Percentiles rank a stretch among this genome's conserved stretches.
These are phyloP conservation scores for Hemaris fuciformis DNA, from an alignment of 2,888 invertebrate genomes.

Conservation along the genomic window DNA sequence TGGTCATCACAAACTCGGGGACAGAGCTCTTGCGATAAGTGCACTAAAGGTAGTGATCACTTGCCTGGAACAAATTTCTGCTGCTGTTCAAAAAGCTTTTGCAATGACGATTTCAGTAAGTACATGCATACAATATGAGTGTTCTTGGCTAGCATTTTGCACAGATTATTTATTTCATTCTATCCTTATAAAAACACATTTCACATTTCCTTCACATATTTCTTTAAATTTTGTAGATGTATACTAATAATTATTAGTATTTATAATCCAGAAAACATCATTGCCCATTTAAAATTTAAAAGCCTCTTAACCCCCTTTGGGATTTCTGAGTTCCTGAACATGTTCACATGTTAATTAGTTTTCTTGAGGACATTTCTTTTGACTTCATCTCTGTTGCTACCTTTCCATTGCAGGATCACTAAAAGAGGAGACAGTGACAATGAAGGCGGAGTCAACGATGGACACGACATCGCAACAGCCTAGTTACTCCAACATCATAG, in stretches of 20 bases:
- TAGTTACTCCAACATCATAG: conserved; percentile 50
- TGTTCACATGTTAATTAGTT: background rate
- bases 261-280: too few species aligned
- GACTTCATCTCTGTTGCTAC: background rate
- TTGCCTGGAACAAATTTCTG: conserved; percentile 88
- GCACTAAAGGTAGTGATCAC: conserved; percentile 59
- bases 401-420: conserved; percentile 43
- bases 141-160: too few species aligned
- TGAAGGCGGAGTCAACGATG: conserved; percentile 64
- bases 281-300: too few species aligned
- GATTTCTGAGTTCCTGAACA: too few species aligned
- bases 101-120: conserved; percentile 86
- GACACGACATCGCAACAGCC: conserved; percentile 38
- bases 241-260: too few species aligned
- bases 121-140: too few species aligned
- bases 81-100: conserved; percentile 89
- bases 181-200: too few species aligned
- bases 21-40: conserved; percentile 69
- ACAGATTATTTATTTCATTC: too few species aligned
- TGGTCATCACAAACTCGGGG: conserved; percentile 81
- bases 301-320: too few species aligned
- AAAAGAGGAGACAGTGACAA: conserved; percentile 60
- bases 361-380: background rate
- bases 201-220: too few species aligned
- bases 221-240: too few species aligned